A percentile compares a stretch with the other conserved stretches of the same genome.
These are phyloP conservation scores for Ormyrus thymus DNA, from an alignment of 2,888 invertebrate species.

Conservation along the genomic window DNA sequence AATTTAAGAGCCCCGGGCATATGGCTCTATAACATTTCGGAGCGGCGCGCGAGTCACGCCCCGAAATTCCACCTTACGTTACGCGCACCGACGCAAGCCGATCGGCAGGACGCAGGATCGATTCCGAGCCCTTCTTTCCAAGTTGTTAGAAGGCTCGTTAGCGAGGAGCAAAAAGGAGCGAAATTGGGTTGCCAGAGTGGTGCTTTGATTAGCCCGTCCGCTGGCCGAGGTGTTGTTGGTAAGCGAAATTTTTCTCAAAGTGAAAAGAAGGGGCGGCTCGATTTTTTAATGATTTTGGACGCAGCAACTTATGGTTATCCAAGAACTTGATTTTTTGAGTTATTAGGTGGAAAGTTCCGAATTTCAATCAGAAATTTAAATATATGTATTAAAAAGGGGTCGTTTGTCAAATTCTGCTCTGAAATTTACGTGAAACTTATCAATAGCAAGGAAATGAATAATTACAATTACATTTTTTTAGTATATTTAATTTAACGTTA, in stretches of 20 bases:
- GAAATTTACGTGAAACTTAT: too few relatives aligned
- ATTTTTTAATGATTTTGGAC: neutral
- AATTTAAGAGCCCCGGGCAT: constrained; percentile 37
- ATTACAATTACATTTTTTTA: too few relatives aligned
- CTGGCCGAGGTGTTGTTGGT: neutral
- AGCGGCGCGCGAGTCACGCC: constrained; percentile 28
- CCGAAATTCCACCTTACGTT: constrained; percentile 36
- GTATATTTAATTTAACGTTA: too few relatives aligned
- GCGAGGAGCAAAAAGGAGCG: constrained; percentile 10
- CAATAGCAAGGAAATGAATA: too few relatives aligned
- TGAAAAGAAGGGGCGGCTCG: neutral
- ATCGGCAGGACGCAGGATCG: constrained; percentile 11
- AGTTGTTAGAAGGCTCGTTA: constrained; percentile 47
- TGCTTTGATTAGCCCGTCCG: neutral
- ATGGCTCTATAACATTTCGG: constrained; percentile 22
- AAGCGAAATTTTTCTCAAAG: neutral
- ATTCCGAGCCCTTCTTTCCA: constrained; percentile 11
- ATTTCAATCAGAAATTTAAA: too few relatives aligned
- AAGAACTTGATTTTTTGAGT: too few relatives aligned
- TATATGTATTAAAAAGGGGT: too few relatives aligned
- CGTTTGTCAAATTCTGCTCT: too few relatives aligned
- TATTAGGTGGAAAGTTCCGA: too few relatives aligned
- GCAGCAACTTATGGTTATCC: too few relatives aligned
- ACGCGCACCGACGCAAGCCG: neutral
- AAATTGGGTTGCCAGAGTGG: constrained; percentile 37